Percentiles rank a stretch among this genome's conserved stretches.
These are phyloP conservation scores for Tinamus guttatus DNA, from an alignment of 2,113 vertebrate species.

Conservation along the genomic window DNA sequence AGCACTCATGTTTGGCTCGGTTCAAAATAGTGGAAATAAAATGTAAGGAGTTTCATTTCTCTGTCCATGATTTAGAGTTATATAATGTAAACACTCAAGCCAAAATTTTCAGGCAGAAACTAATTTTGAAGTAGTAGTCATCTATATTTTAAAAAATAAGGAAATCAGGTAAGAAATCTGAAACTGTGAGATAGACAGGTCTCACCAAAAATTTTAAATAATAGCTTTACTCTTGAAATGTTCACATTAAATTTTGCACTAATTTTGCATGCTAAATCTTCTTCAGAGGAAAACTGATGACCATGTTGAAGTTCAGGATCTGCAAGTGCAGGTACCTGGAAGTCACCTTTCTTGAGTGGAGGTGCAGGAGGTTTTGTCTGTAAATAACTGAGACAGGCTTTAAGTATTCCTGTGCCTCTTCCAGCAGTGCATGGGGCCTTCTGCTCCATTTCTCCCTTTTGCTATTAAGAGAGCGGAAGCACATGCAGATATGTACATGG, in stretches of 20 bases:
- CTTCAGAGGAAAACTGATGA: not conserved
- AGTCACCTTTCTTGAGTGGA: not conserved
- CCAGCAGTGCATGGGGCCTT: fast-evolving
- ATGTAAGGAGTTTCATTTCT: not conserved
- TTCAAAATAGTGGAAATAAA: not conserved
- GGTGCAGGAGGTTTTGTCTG: not conserved
- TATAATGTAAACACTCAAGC: not conserved
- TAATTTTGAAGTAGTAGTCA: not conserved
- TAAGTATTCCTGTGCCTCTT: not conserved
- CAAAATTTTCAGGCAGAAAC: not conserved
- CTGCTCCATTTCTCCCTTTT: not conserved
- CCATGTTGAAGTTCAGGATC: constrained; percentile 7
- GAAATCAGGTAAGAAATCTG: not conserved
- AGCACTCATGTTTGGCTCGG: not conserved
- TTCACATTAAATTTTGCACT: not conserved
- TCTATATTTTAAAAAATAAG: not conserved
- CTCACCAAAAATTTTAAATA: not conserved
- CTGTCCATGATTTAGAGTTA: not conserved
- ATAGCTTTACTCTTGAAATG: not conserved
- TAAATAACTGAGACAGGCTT: not conserved
- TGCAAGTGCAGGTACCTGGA: not conserved
- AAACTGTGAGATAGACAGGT: not conserved
- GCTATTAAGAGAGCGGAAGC: not conserved
- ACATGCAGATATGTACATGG: fast-evolving
- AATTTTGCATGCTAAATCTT: not conserved